A percentile compares a stretch with the other conserved stretches of the same genome.
These are phyloP conservation scores for Rhynchophorus ferrugineus DNA, from an alignment of 1,140 invertebrate genomes.

Conservation along the genomic window DNA sequence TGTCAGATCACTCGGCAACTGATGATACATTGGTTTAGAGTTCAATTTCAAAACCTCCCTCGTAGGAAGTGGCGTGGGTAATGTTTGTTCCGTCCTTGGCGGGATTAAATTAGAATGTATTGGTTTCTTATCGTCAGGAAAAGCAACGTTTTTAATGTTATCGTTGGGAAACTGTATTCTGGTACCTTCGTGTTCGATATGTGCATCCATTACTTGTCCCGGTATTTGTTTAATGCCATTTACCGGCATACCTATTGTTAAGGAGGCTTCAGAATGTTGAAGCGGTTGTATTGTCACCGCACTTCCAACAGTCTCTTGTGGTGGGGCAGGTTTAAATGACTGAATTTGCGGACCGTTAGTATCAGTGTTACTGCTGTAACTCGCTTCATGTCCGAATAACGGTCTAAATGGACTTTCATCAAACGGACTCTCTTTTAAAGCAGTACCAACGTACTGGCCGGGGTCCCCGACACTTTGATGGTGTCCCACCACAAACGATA, in stretches of 20 bases:
- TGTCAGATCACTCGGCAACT: constrained; percentile 39
- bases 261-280: constrained; percentile 36
- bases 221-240: constrained; percentile 32
- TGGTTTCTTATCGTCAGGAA: constrained; percentile 34
- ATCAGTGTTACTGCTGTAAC: constrained; percentile 14
- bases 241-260: constrained; percentile 37
- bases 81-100: constrained; percentile 14
- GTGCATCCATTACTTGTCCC: constrained; percentile 39
- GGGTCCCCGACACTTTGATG: constrained; percentile 49
- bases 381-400: constrained; percentile 26
- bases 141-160: constrained; percentile 32
- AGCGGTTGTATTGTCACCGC: constrained; percentile 36
- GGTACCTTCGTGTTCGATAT: constrained; percentile 31
- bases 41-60: constrained; percentile 36
- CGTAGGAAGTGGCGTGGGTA: constrained; percentile 18
- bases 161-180: constrained; percentile 29
- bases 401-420: constrained; percentile 37
- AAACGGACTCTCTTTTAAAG: constrained; percentile 44
- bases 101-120: constrained; percentile 14
- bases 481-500: constrained; percentile 56
- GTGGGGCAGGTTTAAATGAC: constrained; percentile 10
- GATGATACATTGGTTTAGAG: constrained; percentile 41
- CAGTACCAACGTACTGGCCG: constrained; percentile 42
- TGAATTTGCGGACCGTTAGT: constrained; percentile 8
- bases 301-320: constrained; percentile 22